Evolutionary conservation across 2,797 vertebrate genomes (phyloP).

Genomic region (Sebastiscus tertius): DNA sequence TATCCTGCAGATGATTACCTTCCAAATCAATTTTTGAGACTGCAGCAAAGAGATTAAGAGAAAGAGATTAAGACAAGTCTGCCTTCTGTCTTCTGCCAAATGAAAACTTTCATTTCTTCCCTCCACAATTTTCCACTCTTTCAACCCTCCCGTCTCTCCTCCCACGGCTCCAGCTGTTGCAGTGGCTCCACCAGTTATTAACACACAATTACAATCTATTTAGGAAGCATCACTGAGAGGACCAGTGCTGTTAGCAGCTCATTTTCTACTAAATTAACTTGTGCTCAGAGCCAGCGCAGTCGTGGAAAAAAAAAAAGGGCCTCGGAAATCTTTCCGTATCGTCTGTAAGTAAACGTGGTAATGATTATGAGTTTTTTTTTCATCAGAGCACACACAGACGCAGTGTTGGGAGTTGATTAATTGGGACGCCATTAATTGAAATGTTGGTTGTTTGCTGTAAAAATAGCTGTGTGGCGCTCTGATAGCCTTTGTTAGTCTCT

Average conservation of each 20-base stretch:
- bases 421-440: conserved; percentile 62
- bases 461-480: conserved; percentile 38
- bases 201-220: conserved; percentile 78
- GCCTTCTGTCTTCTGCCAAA: conserved; percentile 7
- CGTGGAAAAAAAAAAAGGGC: conserved; percentile 26
- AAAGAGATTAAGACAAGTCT: conserved; percentile 21
- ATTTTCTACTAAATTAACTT: conserved; percentile 81
- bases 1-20: conserved; percentile 19
- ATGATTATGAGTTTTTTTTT: conserved; percentile 43
- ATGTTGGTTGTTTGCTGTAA: conserved; percentile 55
- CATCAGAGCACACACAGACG: conserved; percentile 1
- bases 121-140: conserved; percentile 23
- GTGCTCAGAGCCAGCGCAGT: conserved; percentile 46
- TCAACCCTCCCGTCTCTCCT: neutral
- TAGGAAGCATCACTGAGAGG: conserved; percentile 70
- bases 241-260: conserved; percentile 65
- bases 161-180: conserved; percentile 44
- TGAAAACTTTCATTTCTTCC: conserved; percentile 28
- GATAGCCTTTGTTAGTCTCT: conserved; percentile 62
- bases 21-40: conserved; percentile 13
- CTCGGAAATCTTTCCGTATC: conserved; percentile 45
- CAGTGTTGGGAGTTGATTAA: conserved; percentile 53
- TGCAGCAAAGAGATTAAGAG: conserved; percentile 4
- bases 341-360: conserved; percentile 54
- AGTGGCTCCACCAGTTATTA: conserved; percentile 51